Conservation (phyloP, 2,888 invertebrate genomes). For the Ophioninae sp. region DNA sequence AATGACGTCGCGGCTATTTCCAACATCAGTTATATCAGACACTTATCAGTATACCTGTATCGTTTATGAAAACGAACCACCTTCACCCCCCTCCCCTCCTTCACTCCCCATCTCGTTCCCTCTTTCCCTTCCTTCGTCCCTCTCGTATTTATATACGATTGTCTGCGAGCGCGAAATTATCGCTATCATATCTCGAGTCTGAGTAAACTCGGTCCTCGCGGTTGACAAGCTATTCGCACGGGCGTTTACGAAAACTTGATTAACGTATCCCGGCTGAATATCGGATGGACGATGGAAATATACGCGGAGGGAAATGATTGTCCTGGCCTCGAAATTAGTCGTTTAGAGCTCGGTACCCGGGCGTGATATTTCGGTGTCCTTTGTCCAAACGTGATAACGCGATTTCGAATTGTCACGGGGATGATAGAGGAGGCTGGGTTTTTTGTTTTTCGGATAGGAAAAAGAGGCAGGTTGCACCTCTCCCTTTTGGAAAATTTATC, state of each 20-base stretch:
- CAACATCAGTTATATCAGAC: conserved; percentile 30
- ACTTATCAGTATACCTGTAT: not conserved
- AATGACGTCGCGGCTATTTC: conserved; percentile 23
- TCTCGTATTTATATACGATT: conserved; percentile 34
- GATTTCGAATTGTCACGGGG: not conserved
- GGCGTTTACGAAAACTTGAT: conserved; percentile 75
- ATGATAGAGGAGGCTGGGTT: not conserved
- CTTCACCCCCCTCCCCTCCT: too few species aligned
- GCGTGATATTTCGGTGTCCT: not conserved
- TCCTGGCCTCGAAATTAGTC: not conserved
- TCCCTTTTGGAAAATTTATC: not conserved
- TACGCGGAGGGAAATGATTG: conserved; percentile 15
- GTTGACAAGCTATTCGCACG: conserved; percentile 63
- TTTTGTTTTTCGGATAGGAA: not conserved
- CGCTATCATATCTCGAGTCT: conserved; percentile 28
- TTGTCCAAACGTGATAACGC: not conserved
- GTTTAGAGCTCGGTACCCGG: not conserved
- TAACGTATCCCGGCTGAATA: conserved; percentile 67
- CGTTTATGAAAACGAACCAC: conserved; percentile 37
- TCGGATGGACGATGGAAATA: conserved; percentile 19
- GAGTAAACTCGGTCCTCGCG: conserved; percentile 12
- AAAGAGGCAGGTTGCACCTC: not conserved
- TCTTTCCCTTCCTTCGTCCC: too few species aligned
- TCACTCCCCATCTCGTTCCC: too few species aligned
- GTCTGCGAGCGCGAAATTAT: conserved; percentile 72